Evolutionary conservation across 2,888 invertebrate species (phyloP).

Genomic region (Zootermopsis nevadensis): DNA sequence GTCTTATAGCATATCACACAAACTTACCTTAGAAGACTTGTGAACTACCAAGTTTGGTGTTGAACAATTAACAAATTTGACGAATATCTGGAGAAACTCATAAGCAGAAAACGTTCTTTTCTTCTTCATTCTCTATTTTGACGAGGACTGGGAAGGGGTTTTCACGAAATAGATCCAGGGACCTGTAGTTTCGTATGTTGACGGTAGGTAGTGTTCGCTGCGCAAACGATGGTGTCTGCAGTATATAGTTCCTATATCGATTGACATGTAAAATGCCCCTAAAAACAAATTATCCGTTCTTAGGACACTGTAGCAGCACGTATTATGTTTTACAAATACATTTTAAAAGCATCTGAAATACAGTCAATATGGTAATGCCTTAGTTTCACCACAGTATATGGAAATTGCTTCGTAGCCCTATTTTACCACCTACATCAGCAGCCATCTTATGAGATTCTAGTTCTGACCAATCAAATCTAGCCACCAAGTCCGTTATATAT

Average conservation of each 20-base stretch:
- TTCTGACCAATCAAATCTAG: not conserved
- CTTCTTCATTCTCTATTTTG: conserved; percentile 3
- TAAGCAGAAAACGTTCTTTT: not conserved
- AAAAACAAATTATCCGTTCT: too few species aligned
- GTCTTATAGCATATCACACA: not conserved
- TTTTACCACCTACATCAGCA: not conserved
- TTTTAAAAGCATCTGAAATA: not conserved
- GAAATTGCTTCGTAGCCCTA: not conserved
- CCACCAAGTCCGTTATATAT: not conserved
- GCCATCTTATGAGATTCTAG: not conserved
- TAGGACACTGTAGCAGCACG: too few species aligned
- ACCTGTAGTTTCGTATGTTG: conserved; percentile 1
- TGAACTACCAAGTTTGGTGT: not conserved
- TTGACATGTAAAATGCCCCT: not conserved
- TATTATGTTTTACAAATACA: not conserved
- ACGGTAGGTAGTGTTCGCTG: conserved; percentile 10
- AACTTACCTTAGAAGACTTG: conserved; percentile 22
- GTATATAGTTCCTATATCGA: not conserved
- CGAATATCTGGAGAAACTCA: not conserved
- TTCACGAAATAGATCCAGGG: conserved; percentile 42
- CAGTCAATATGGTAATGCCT: not conserved
- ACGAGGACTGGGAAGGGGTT: conserved; percentile 56
- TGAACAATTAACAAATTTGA: not conserved
- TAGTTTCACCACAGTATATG: not conserved
- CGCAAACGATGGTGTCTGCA: not conserved